These are phyloP conservation scores for Euwallacea similis DNA, from an alignment of 1,140 invertebrate species.

Conservation along the genomic window DNA sequence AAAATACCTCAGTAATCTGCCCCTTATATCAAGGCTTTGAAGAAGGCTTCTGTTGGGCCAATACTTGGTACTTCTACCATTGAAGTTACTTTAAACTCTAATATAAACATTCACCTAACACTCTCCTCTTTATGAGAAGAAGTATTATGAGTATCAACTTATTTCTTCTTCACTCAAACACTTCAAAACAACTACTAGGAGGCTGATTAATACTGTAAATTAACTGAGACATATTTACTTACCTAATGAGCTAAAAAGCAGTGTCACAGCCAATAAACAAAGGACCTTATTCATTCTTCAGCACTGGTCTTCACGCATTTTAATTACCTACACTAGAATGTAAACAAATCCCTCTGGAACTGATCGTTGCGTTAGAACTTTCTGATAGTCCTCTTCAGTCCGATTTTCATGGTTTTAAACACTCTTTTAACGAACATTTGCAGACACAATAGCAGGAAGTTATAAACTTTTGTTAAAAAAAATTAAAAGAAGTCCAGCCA, in stretches of 20 bases:
- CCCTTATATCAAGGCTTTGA: no score
- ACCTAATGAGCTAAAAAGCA: conserved; percentile 10
- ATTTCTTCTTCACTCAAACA: background rate
- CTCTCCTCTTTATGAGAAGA: no score
- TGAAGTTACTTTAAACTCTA: background rate
- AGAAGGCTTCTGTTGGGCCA: no score
- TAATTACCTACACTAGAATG: background rate
- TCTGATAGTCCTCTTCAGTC: no score
- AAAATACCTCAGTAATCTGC: no score
- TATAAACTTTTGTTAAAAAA: no score
- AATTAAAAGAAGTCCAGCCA: no score
- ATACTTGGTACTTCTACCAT: background rate
- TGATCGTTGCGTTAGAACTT: no score
- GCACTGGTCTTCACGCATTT: conserved; percentile 13
- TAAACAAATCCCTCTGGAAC: no score
- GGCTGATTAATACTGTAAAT: background rate
- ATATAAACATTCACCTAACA: background rate
- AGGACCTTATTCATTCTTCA: conserved; percentile 16
- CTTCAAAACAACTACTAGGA: background rate
- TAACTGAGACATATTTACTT: conserved; percentile 7
- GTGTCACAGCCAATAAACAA: conserved; percentile 20
- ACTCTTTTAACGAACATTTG: no score
- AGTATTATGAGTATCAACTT: background rate
- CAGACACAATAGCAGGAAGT: no score
- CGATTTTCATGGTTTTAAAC: no score